These are phyloP conservation scores for Hermatobates lingyangjiaoensis DNA, from an alignment of 1,140 invertebrate species.

Conservation along the genomic window DNA sequence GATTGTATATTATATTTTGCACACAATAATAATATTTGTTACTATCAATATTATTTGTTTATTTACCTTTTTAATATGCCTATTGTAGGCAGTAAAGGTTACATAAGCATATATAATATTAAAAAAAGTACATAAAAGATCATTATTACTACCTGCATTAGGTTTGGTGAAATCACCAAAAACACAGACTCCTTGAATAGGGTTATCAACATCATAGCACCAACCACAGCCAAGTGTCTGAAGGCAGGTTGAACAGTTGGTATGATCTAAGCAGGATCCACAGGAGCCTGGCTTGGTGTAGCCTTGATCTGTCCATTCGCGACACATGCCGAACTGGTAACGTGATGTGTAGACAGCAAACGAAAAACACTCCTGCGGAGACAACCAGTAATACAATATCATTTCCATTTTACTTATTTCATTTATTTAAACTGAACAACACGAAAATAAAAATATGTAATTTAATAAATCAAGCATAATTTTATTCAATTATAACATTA, in stretches of 20 bases:
- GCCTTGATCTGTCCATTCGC: slow-evolving; percentile 56
- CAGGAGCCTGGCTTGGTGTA: slow-evolving; percentile 29
- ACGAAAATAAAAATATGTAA: no score
- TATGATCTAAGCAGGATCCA: slow-evolving; percentile 55
- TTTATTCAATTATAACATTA: no score
- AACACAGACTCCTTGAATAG: slow-evolving; percentile 60
- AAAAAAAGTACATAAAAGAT: neutral
- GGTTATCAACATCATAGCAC: slow-evolving; percentile 77
- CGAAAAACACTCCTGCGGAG: slow-evolving; percentile 58
- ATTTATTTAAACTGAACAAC: no score
- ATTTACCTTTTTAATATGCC: no score
- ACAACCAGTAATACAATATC: neutral
- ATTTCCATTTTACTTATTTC: no score
- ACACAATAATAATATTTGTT: no score
- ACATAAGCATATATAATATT: neutral
- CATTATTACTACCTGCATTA: slow-evolving; percentile 25
- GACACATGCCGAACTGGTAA: slow-evolving; percentile 78
- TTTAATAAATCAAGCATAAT: no score
- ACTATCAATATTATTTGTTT: no score
- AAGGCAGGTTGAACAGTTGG: slow-evolving; percentile 62
- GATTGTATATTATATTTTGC: no score
- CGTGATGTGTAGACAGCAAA: slow-evolving; percentile 88
- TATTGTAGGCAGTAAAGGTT: no score
- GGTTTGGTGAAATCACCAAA: slow-evolving; percentile 60
- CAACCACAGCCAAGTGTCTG: slow-evolving; percentile 75